Evolutionary conservation across 2,797 vertebrate genomes (phyloP), one percentile per base, ranked within the genome.

Genomic region (Xenops minutus): DNA sequence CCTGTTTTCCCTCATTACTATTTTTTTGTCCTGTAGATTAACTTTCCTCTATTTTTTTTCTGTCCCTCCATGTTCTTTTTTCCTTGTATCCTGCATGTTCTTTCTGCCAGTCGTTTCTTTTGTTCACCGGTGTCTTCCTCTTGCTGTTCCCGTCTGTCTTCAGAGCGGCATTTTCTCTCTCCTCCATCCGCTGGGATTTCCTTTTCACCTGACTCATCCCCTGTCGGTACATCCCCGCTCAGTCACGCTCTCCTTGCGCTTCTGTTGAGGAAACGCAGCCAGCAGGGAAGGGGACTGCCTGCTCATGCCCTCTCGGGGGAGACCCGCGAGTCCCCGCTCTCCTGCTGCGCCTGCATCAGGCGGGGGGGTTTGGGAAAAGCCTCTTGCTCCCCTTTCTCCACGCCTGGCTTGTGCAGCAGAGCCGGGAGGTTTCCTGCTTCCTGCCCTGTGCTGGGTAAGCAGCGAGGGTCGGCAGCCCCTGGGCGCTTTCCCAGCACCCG

Each of bases 181-280:
- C 37, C 30, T 95, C 51, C 80, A 59, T 91, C 94, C 92, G 34
- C 83, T 90, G 93, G 91, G 94, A 94, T 97, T 97, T 94, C 92
- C 87, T 95, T 89, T 95, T 85, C 95, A 96, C 93, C 89, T 93
- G 91, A 95, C 85, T 94, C 85, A 95, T 94, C 80, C 84, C 44
- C 74, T 79, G 41, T 63, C 34, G 22, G 91, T 93, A 66, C 69
- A 78, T 89, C 92, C 82, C 76, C 5, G 1, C 78, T 91, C 94
- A 44, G 74, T 76, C 92, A 81, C 8, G 27, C 75, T 94, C 26
- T 84, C 63, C 75, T 68, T 48, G 76, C 6, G 24, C 77, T 76
- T 37, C 54, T 92, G 62, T 85, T 93, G 73, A 73, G 91, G 91
- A 86, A 91, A 63, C n/a, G 2, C 62, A 46, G 83, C 66, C 91